Conservation (phyloP, 2,797 vertebrate species). For the Ceryle rudis region DNA sequence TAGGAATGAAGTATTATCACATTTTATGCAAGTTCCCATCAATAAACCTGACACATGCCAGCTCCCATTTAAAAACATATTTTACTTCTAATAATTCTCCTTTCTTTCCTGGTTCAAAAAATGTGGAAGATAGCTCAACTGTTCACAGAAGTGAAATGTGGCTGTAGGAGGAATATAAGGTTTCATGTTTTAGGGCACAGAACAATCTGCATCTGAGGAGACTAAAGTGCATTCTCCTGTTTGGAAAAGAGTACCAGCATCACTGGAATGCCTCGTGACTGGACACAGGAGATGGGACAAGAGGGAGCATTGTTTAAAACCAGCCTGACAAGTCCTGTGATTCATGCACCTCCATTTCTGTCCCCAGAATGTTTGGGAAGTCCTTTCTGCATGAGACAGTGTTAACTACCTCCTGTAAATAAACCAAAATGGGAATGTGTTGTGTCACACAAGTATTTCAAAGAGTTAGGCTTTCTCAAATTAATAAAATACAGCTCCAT, state of each 20-base stretch:
- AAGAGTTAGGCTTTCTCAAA: background rate
- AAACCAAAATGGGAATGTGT: background rate
- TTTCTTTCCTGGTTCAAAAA: slow-evolving; percentile 27
- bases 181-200: background rate
- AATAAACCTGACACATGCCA: slow-evolving; percentile 68
- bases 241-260: background rate
- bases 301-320: background rate
- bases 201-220: background rate
- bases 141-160: background rate
- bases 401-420: background rate
- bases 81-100: slow-evolving; percentile 58
- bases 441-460: background rate
- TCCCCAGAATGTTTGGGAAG: background rate
- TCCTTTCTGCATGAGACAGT: background rate
- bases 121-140: background rate
- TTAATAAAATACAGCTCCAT: background rate
- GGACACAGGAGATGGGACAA: background rate
- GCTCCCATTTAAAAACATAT: slow-evolving; percentile 66
- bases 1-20: slow-evolving; percentile 67
- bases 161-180: slow-evolving; percentile 2
- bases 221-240: background rate
- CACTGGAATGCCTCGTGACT: background rate
- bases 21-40: slow-evolving; percentile 69
- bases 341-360: background rate
- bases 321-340: background rate